Conservation (phyloP, 2,888 invertebrate genomes). For the Acanthopleura granulata region DNA sequence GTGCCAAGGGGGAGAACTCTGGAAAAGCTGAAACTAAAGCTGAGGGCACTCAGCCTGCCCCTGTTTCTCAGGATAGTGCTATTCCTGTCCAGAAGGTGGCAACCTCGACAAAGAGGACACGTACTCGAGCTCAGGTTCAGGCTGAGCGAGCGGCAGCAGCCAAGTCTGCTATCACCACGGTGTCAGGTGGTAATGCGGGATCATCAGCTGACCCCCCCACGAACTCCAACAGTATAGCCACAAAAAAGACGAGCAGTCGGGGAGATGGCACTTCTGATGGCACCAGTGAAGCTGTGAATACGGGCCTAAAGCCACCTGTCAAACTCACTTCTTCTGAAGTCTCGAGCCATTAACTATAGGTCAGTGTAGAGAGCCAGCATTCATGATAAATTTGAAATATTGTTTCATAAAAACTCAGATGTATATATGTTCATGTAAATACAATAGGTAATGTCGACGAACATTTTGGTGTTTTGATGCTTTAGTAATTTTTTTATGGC, state of each 20-base stretch:
- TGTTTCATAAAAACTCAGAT: no score
- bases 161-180: not conserved
- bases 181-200: not conserved
- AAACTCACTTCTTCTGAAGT: no score
- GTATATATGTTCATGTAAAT: no score
- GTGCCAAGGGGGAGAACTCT: not conserved
- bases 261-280: not conserved
- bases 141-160: conserved; percentile 7
- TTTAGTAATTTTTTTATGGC: no score
- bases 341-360: no score
- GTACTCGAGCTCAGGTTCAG: conserved; percentile 13
- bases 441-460: no score
- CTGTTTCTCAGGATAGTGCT: not conserved
- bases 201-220: not conserved
- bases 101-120: not conserved
- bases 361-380: no score
- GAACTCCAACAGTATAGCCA: not conserved
- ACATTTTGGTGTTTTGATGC: no score
- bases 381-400: no score
- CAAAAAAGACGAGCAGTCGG: not conserved
- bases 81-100: not conserved
- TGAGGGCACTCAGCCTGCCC: not conserved
- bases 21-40: not conserved
- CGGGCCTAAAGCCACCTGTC: no score
- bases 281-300: not conserved